phyloP scores from a whole-genome alignment of 2,888 invertebrate species.

The Anagyrus pseudococci region DNA sequence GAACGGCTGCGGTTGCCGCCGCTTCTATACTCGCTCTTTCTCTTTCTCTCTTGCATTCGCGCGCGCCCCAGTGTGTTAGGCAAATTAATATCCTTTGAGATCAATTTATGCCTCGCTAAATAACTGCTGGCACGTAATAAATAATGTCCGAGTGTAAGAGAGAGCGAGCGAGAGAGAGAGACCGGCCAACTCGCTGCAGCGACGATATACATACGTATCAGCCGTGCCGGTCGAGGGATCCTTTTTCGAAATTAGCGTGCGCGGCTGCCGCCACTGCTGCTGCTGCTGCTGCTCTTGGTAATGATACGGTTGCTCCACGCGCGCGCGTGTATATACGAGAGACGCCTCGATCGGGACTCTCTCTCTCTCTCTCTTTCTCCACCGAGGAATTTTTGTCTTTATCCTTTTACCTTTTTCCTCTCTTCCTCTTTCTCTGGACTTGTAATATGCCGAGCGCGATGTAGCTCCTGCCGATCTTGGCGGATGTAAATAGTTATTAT shows the following conservation, averaged over 20 bases:
- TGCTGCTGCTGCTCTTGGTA: constrained; percentile 7
- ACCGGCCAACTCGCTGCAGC: no score
- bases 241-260: constrained; percentile 27
- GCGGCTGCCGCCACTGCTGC: not conserved
- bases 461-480: not conserved
- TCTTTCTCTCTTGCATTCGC: no score
- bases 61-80: constrained; percentile 22
- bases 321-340: not conserved
- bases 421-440: not conserved
- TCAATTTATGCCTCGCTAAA: constrained; percentile 39
- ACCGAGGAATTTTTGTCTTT: constrained; percentile 17
- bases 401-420: constrained; percentile 15
- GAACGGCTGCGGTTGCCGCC: no score
- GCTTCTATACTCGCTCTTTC: no score
- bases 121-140: constrained; percentile 39
- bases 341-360: constrained; percentile 7
- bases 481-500: constrained; percentile 21
- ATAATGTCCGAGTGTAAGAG: constrained; percentile 26
- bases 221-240: not conserved
- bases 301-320: constrained; percentile 18
- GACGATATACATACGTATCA: no score
- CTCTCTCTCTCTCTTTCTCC: not conserved
- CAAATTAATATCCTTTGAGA: constrained; percentile 38
- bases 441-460: not conserved
- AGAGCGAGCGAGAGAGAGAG: not conserved